phyloP scores from a whole-genome alignment of 2,113 vertebrate species.

The Platycercus adscitus region DNA sequence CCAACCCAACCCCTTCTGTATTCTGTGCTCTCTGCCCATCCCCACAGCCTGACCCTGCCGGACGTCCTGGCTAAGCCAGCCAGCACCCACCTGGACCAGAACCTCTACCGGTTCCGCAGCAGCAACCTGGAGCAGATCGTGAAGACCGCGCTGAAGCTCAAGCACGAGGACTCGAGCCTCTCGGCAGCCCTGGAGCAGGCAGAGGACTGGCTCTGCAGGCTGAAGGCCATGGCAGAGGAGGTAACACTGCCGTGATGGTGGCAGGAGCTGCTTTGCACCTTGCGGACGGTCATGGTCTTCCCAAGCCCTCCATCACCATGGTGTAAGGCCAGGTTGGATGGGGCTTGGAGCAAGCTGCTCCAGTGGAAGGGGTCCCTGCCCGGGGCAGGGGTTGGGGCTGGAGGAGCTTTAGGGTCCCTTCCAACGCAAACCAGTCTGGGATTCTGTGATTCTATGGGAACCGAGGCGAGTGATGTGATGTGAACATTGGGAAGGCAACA shows the following conservation, averaged over 20 bases:
- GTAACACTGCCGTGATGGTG: conserved; percentile 38
- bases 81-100: conserved; percentile 87
- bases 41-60: conserved; percentile 79
- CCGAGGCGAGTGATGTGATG: background rate
- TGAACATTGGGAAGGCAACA: background rate
- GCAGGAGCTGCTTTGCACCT: background rate
- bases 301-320: fast-evolving
- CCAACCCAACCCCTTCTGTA: fast-evolving
- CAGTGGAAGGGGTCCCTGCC: fast-evolving
- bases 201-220: conserved; percentile 87
- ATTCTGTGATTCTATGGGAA: background rate
- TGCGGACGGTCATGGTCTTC: fast-evolving
- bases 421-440: background rate
- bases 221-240: conserved; percentile 86
- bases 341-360: fast-evolving
- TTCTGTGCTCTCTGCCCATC: background rate
- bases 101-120: conserved; percentile 78
- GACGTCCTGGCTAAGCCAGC: conserved; percentile 70
- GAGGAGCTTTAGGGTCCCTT: background rate
- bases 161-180: conserved; percentile 77
- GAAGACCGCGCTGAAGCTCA: conserved; percentile 77
- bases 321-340: fast-evolving
- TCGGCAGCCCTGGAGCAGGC: conserved; percentile 82
- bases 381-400: fast-evolving
- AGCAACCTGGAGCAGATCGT: conserved; percentile 84